A percentile compares a stretch with the other conserved stretches of the same genome.
Evolutionary conservation across 2,888 invertebrate species (phyloP).

Genomic region (Megamerina dolium): DNA sequence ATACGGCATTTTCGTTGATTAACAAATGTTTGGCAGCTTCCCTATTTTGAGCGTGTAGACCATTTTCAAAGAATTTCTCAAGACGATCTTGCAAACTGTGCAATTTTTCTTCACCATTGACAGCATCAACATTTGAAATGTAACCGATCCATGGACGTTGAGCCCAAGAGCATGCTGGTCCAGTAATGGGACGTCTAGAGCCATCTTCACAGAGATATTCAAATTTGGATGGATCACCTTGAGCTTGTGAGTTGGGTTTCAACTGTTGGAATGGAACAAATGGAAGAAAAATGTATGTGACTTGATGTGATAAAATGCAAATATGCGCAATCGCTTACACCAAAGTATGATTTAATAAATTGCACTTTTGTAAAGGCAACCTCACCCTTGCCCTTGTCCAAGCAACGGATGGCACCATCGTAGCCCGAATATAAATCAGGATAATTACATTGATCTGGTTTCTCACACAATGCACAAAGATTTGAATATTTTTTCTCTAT

Average conservation of each 20-base stretch:
- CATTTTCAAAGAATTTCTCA: constrained; percentile 44
- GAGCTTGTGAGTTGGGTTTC: constrained; percentile 57
- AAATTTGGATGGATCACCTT: constrained; percentile 62
- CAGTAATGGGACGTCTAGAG: constrained; percentile 60
- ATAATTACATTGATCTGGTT: constrained; percentile 69
- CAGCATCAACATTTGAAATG: constrained; percentile 59
- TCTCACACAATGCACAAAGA: constrained; percentile 71
- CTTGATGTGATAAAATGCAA: background rate
- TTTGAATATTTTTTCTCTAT: constrained; percentile 70
- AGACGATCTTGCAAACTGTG: constrained; percentile 43
- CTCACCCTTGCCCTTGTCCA: constrained; percentile 74
- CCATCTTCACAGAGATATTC: constrained; percentile 78
- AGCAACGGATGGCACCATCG: constrained; percentile 76
- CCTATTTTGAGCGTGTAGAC: constrained; percentile 40
- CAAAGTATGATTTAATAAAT: constrained; percentile 72
- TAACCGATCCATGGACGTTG: constrained; percentile 80
- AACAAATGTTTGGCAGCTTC: constrained; percentile 52
- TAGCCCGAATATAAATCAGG: constrained; percentile 83
- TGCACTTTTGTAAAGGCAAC: constrained; percentile 83
- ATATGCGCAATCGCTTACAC: no score
- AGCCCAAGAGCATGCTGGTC: constrained; percentile 72
- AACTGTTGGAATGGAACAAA: constrained; percentile 52
- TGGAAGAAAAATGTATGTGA: background rate
- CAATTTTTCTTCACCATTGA: constrained; percentile 35
- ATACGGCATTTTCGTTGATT: constrained; percentile 55